phyloP scores from a whole-genome alignment of 2,888 invertebrate species.

The Mythimna lalbum region DNA sequence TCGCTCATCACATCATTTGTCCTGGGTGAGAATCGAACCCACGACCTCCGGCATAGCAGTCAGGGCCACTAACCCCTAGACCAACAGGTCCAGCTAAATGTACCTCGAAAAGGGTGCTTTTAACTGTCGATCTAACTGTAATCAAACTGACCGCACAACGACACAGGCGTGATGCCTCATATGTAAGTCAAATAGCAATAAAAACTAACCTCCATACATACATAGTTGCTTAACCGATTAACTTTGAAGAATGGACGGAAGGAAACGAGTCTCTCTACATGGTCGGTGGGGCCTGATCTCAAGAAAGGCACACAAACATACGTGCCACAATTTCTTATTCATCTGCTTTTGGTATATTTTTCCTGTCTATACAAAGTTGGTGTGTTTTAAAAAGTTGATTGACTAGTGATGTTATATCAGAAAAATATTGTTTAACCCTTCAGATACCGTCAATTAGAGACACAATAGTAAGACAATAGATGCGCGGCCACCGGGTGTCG shows the following conservation, averaged over 20 bases:
- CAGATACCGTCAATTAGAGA: too few species aligned
- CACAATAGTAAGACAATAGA: too few species aligned
- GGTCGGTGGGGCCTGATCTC: conserved; percentile 4
- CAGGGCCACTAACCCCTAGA: too few species aligned
- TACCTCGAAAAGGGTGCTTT: too few species aligned
- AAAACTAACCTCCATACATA: neutral
- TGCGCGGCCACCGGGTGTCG: too few species aligned
- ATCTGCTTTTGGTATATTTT: neutral
- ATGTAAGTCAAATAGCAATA: neutral
- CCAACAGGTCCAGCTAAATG: too few species aligned
- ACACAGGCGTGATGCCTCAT: neutral
- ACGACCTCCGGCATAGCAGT: too few species aligned
- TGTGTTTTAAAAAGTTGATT: neutral
- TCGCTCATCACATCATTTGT: too few species aligned
- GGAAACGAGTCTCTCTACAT: conserved; percentile 24
- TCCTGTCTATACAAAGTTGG: conserved; percentile 16
- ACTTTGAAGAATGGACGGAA: conserved; percentile 46
- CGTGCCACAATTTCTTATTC: conserved; percentile 34
- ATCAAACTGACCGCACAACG: neutral
- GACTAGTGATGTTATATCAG: too few species aligned
- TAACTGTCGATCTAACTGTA: neutral
- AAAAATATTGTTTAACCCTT: too few species aligned
- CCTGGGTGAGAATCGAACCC: too few species aligned
- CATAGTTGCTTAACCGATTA: conserved; percentile 40
- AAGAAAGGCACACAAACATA: conserved; percentile 10